Evolutionary conservation across 1,140 invertebrate genomes (phyloP).

Genomic region (Steinernema feltiae): DNA sequence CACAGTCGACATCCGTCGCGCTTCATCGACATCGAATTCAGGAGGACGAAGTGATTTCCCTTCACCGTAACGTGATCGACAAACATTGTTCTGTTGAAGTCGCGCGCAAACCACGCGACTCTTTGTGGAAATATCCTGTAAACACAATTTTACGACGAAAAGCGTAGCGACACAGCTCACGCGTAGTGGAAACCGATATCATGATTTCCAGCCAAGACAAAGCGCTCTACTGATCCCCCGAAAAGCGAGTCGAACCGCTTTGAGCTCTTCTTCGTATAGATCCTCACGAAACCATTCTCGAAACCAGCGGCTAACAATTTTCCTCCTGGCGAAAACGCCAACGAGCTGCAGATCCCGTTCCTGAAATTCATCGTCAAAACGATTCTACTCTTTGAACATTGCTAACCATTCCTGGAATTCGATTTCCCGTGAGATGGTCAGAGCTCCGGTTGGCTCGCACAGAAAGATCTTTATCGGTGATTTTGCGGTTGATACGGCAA

Average conservation of each 20-base stretch:
- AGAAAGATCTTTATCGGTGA: too few relatives aligned
- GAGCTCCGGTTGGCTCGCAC: too few relatives aligned
- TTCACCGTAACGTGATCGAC: constrained; percentile 70
- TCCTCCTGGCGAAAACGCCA: too few relatives aligned
- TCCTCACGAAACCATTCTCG: too few relatives aligned
- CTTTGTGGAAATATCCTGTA: constrained; percentile 65
- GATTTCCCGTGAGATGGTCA: too few relatives aligned
- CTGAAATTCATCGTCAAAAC: too few relatives aligned
- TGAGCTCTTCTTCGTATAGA: constrained; percentile 72
- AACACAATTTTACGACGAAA: neutral
- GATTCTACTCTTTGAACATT: too few relatives aligned
- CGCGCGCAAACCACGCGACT: constrained; percentile 71
- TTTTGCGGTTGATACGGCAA: too few relatives aligned
- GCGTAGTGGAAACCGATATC: constrained; percentile 96
- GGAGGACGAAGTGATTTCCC: constrained; percentile 76
- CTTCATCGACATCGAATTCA: constrained; percentile 95
- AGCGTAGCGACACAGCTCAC: constrained; percentile 62
- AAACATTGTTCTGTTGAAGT: constrained; percentile 68
- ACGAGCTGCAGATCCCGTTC: too few relatives aligned
- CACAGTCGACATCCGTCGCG: constrained; percentile 85
- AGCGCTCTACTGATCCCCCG: constrained; percentile 68
- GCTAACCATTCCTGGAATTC: too few relatives aligned
- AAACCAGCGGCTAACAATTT: too few relatives aligned
- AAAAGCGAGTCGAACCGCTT: constrained; percentile 75
- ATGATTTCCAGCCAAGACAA: constrained; percentile 85